These are phyloP conservation scores for Muraenolepis orangiensis DNA, from an alignment of 2,797 vertebrate genomes.

Conservation along the genomic window DNA sequence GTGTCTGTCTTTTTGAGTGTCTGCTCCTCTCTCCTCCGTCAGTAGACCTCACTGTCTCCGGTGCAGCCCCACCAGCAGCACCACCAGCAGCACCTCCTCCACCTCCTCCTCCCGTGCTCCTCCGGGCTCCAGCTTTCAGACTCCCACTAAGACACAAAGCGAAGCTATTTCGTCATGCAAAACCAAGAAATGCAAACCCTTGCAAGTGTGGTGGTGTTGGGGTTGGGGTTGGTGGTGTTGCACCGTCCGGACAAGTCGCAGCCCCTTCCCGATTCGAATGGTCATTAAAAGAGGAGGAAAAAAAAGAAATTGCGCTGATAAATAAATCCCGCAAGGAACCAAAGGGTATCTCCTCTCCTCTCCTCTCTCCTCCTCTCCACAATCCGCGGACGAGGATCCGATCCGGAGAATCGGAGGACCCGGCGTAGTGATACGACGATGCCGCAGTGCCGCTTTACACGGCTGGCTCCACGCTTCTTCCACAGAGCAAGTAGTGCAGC, in stretches of 20 bases:
- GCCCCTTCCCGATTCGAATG: slow-evolving; percentile 64
- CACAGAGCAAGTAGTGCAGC: slow-evolving; percentile 78
- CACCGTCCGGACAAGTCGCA: slow-evolving; percentile 74
- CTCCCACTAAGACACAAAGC: slow-evolving; percentile 77
- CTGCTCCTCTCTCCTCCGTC: no score
- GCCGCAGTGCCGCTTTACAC: slow-evolving; percentile 84
- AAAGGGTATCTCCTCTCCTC: slow-evolving; percentile 61
- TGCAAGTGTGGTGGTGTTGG: slow-evolving; percentile 61
- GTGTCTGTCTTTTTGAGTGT: no score
- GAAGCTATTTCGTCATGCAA: slow-evolving; percentile 72
- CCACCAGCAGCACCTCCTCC: slow-evolving; percentile 15
- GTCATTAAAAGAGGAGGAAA: slow-evolving; percentile 47
- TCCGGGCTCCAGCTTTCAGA: no score
- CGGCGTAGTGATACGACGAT: slow-evolving; percentile 78
- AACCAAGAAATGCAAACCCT: slow-evolving; percentile 82
- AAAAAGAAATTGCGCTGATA: slow-evolving; percentile 67
- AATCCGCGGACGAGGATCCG: slow-evolving; percentile 76
- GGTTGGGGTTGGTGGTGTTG: no score
- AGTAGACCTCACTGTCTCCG: no score
- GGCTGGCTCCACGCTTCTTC: slow-evolving; percentile 76
- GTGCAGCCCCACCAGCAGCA: no score
- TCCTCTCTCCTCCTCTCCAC: no score
- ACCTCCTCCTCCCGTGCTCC: background rate
- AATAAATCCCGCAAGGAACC: slow-evolving; percentile 72
- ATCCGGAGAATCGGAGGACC: slow-evolving; percentile 55